Base-by-base conservation (phyloP, 2,797 vertebrate genomes). In the Characodon lateralis region DNA sequence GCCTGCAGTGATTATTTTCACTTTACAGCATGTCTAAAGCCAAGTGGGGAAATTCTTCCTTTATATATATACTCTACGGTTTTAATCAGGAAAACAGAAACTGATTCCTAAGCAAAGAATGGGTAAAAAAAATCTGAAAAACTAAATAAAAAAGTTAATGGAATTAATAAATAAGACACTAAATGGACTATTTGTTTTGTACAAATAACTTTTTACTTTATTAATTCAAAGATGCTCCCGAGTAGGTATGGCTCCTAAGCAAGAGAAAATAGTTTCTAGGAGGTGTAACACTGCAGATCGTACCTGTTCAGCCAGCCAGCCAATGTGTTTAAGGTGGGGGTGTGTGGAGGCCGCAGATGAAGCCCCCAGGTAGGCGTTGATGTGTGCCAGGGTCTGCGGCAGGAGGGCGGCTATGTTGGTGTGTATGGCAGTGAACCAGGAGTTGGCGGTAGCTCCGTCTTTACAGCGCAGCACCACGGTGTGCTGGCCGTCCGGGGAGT, bases 241-340 rank as follows among this genome's bases (percentile, higher is more conserved):
- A 50, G 73, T 46, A 78, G 1, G 48, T 68, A 28, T 24, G 12
- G 69, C 6, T 51, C 10, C 41, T 41, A 1, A 59, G 28, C 9
- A 66, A 65, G 6, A 43, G 41, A 14, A 58, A 76, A 55, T 6
- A 35, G 63, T 39, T 73, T 58, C 28, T 55, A 50, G 73, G 20
- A 26, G 2, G 4, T 12, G n/a, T 18, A 22, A 46, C 0, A 7
- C 66, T 70, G 76, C 56, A 48, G 51, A 69, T 48, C 18, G 0
- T 92, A 98, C 98, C 98, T 99, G 98, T 83, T 99, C 97, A 0
- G 98, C 97, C 91, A 99, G 90, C 98, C 98, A 99, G 89, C 97
- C 96, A 1, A 99, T 94, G 93, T 99, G 97, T 80, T 97, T 97
- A 87, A 99, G 96, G 73, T 98, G 96, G 69, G 95, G 95, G 91